These are phyloP conservation scores for Phoeniculus purpureus DNA, from an alignment of 2,797 vertebrate species.

Conservation along the genomic window DNA sequence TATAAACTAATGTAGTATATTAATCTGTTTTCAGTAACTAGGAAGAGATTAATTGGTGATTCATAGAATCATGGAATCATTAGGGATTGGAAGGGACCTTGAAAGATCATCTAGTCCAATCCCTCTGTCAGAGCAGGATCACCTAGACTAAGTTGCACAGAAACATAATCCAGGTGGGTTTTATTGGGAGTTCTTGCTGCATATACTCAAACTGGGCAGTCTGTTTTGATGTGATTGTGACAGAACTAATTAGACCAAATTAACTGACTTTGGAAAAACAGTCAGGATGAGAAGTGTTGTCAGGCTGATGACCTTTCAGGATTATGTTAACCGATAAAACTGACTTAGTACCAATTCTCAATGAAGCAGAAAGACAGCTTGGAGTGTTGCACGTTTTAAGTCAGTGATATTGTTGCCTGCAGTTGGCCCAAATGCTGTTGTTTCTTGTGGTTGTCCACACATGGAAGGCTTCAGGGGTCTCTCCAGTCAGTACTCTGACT, in stretches of 20 bases:
- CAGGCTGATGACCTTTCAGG: not conserved
- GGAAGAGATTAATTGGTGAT: not conserved
- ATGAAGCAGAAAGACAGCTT: not conserved
- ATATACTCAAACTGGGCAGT: not conserved
- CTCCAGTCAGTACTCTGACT: not conserved
- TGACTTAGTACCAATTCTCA: not conserved
- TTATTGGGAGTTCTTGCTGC: not conserved
- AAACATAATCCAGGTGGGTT: no score
- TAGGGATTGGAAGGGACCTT: no score
- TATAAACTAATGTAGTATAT: not conserved
- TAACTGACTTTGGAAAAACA: not conserved
- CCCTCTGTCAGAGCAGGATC: no score
- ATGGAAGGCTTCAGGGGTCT: not conserved
- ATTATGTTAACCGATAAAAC: not conserved
- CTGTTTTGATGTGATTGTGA: not conserved
- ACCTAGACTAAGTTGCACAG: no score
- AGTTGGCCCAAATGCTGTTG: not conserved
- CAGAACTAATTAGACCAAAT: not conserved
- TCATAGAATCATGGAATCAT: no score
- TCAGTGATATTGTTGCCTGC: not conserved
- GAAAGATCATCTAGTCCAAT: no score
- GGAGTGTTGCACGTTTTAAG: not conserved
- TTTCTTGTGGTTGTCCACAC: not conserved
- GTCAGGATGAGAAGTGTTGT: not conserved
- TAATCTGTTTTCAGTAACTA: not conserved